Evolutionary conservation across 2,797 vertebrate genomes (phyloP).

Genomic region (Scomberomorus guttatus): DNA sequence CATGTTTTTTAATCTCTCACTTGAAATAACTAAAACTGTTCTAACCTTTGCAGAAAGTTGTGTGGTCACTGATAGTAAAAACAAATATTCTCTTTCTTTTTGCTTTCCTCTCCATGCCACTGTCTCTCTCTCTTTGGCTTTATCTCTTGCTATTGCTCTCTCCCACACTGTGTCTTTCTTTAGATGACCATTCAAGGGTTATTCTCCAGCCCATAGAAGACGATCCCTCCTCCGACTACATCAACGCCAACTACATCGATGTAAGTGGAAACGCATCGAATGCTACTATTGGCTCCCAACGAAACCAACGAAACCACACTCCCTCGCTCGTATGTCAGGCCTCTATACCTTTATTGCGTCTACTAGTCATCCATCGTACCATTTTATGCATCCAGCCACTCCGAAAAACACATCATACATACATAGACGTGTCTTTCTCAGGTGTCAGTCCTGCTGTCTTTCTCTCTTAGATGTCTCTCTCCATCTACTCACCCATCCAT

Average conservation of each 20-base stretch:
- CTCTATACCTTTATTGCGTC: slow-evolving; percentile 87
- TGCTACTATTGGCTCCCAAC: slow-evolving; percentile 88
- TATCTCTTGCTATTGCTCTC: background rate
- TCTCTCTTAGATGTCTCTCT: background rate
- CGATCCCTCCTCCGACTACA: slow-evolving; percentile 99
- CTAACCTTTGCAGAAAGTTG: background rate
- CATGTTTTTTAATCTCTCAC: background rate
- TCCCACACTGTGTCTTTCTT: slow-evolving; percentile 33
- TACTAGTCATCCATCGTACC: slow-evolving; percentile 74
- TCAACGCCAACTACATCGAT: slow-evolving; percentile 99
- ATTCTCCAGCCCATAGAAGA: slow-evolving; percentile 99
- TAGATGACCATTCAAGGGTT: slow-evolving; percentile 99
- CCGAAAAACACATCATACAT: slow-evolving; percentile 32
- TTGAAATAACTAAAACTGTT: background rate
- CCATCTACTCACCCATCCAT: slow-evolving; percentile 7
- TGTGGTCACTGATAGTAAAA: background rate
- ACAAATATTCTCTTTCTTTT: background rate
- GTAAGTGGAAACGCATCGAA: slow-evolving; percentile 94
- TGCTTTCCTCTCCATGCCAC: background rate
- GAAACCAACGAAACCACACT: slow-evolving; percentile 87
- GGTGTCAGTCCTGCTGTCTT: slow-evolving; percentile 39
- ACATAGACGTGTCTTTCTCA: slow-evolving; percentile 33
- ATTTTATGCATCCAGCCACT: slow-evolving; percentile 60
- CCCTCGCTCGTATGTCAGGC: slow-evolving; percentile 91
- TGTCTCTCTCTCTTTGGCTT: background rate